Conservation (phyloP, 2,113 vertebrate genomes). For the Pseudopipra pipra region DNA sequence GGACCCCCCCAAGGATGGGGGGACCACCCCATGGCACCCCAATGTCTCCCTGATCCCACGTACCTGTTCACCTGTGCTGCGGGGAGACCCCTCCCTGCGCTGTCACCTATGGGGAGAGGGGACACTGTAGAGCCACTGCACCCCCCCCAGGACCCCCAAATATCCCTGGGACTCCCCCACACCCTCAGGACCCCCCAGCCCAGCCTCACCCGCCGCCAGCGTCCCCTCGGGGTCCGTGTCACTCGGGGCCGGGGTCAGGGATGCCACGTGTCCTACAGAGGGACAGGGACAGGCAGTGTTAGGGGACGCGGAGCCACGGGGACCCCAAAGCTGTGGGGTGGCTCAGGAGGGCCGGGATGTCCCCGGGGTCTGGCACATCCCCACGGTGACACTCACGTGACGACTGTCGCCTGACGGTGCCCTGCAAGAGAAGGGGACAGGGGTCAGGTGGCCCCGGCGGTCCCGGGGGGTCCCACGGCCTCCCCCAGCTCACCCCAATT, state of each 20-base stretch:
- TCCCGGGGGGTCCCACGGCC: accelerated
- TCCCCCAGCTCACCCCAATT: conserved; percentile 61
- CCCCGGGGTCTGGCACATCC: neutral
- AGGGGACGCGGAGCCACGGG: neutral
- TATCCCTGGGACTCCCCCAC: neutral
- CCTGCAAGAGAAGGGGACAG: conserved; percentile 64
- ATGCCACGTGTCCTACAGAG: neutral
- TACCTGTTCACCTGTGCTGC: neutral
- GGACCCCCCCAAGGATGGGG: neutral
- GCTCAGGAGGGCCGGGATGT: neutral
- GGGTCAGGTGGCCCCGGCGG: accelerated
- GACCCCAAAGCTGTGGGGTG: neutral
- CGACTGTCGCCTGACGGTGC: conserved; percentile 79
- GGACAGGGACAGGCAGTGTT: neutral
- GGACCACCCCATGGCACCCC: neutral
- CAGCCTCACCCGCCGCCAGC: neutral
- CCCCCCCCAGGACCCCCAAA: neutral
- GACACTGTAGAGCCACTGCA: neutral
- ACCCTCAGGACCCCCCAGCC: neutral
- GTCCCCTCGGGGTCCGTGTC: neutral
- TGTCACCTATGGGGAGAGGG: neutral
- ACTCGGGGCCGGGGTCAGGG: neutral
- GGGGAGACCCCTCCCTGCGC: neutral
- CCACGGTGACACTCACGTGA: neutral
- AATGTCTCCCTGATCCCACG: neutral